Conservation (phyloP, 2,797 vertebrate species). For the Manis javanica region DNA sequence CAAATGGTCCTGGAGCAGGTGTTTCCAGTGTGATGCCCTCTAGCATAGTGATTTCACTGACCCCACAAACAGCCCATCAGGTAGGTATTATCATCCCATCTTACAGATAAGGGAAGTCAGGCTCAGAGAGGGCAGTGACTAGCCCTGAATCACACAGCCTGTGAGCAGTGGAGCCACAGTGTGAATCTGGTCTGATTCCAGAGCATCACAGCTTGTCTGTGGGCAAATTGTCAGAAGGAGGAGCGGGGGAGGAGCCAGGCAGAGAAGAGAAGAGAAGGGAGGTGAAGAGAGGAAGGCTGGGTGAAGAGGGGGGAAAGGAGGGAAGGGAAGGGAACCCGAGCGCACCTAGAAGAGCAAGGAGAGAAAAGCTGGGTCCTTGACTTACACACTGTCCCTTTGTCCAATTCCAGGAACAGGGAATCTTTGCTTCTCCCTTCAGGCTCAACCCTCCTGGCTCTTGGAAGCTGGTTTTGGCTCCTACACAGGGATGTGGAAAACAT, state of each 20-base stretch:
- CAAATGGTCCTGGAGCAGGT: background rate
- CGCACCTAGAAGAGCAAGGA: background rate
- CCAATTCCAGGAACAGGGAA: background rate
- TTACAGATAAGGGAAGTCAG: background rate
- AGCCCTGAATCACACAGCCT: background rate
- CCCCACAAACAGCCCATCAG: background rate
- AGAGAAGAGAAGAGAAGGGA: background rate
- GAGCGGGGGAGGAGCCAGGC: background rate
- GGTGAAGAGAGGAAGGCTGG: too few species aligned
- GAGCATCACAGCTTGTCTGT: background rate
- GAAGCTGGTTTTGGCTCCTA: slow-evolving; percentile 44
- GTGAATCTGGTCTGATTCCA: background rate
- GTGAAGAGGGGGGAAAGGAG: too few species aligned
- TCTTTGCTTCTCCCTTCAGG: background rate
- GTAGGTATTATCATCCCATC: background rate
- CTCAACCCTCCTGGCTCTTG: background rate
- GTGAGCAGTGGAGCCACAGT: background rate
- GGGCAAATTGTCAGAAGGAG: background rate
- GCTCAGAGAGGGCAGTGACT: background rate
- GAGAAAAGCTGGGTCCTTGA: background rate
- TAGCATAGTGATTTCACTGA: background rate
- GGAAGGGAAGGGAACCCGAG: too few species aligned
- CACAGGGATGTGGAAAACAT: background rate
- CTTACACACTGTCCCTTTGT: rapidly evolving
- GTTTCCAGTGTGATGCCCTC: too few species aligned